These are phyloP conservation scores for Odontocolon sp. DNA, from an alignment of 2,888 invertebrate genomes.

Conservation along the genomic window DNA sequence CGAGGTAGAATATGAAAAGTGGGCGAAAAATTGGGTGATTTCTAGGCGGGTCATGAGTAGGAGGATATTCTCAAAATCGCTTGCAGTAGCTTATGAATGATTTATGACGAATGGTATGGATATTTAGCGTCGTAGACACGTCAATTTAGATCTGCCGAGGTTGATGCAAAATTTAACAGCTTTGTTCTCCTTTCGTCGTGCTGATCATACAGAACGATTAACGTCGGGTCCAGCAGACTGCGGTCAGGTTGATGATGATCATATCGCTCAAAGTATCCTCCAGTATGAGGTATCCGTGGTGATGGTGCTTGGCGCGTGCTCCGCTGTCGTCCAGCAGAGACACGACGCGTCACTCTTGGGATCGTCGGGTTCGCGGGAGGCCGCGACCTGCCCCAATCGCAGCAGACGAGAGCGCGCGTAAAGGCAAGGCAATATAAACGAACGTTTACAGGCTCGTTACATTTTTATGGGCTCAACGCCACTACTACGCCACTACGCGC, in stretches of 20 bases:
- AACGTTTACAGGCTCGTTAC: conserved; percentile 81
- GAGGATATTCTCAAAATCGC: conserved; percentile 16
- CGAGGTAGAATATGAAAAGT: conserved; percentile 31
- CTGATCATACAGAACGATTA: not conserved
- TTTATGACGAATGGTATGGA: conserved; percentile 19
- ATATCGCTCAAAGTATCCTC: not conserved
- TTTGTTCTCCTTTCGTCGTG: not conserved
- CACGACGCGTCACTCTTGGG: conserved; percentile 68
- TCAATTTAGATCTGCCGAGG: not conserved
- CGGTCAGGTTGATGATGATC: not conserved
- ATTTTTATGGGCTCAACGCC: conserved; percentile 81
- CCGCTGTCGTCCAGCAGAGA: conserved; percentile 63
- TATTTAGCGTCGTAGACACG: not conserved
- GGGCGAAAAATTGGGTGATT: not conserved
- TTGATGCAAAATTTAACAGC: not conserved
- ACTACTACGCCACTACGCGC: conserved; percentile 74
- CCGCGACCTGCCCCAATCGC: conserved; percentile 79
- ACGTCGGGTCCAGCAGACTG: not conserved
- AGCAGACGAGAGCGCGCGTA: conserved; percentile 67
- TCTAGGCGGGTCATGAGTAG: not conserved
- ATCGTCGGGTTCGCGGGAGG: conserved; percentile 64
- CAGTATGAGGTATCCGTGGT: not conserved
- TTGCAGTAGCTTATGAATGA: not conserved
- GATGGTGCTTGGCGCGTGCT: conserved; percentile 25
- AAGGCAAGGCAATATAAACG: conserved; percentile 80